A percentile compares a stretch with the other conserved stretches of the same genome.
These are phyloP conservation scores for Chaetura pelagica DNA, from an alignment of 2,113 vertebrate species.

Conservation along the genomic window DNA sequence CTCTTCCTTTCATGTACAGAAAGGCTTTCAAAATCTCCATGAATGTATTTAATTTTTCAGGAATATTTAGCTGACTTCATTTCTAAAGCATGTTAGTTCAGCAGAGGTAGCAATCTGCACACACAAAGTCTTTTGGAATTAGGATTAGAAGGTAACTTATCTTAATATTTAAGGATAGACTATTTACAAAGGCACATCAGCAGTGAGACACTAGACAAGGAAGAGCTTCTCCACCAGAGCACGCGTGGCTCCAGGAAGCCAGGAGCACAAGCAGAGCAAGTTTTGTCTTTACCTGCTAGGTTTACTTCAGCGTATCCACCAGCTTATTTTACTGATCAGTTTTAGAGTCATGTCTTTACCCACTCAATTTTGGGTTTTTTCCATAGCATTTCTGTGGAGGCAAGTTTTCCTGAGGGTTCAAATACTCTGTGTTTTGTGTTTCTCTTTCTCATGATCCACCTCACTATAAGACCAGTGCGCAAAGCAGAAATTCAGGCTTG, in stretches of 20 bases:
- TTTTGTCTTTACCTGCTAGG: neutral
- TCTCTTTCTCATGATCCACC: neutral
- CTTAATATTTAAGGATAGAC: neutral
- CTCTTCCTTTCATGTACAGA: too few relatives aligned
- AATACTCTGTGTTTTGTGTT: neutral
- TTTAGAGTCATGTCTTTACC: neutral
- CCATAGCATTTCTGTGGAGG: neutral
- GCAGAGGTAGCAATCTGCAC: neutral
- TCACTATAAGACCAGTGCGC: accelerated
- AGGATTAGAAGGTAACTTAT: neutral
- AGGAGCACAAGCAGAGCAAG: accelerated
- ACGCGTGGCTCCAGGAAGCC: neutral
- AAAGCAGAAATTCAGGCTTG: neutral
- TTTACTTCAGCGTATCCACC: neutral
- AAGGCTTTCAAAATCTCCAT: neutral
- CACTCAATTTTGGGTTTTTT: neutral
- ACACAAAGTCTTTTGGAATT: neutral
- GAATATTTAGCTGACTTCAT: neutral
- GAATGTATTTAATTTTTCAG: neutral
- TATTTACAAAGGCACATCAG: neutral
- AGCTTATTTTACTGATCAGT: neutral
- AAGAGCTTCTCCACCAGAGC: neutral
- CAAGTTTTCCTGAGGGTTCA: neutral
- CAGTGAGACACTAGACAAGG: neutral
- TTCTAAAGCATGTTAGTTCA: neutral